These are phyloP conservation scores for Myopa testacea DNA, from an alignment of 2,888 invertebrate genomes.

Conservation along the genomic window DNA sequence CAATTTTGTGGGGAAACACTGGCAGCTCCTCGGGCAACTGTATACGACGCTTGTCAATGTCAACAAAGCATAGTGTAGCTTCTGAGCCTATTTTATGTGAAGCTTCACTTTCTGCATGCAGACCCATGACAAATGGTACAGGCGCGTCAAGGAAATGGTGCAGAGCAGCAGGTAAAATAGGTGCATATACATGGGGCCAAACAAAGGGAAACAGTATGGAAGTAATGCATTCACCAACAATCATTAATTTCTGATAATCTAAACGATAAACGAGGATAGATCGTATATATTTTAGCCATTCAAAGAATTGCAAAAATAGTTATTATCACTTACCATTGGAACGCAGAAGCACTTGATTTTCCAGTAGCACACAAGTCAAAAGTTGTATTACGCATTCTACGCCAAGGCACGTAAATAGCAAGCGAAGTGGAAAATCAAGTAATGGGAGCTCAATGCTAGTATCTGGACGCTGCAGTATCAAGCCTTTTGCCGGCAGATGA, in stretches of 20 bases:
- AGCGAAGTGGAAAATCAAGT: conserved; percentile 90
- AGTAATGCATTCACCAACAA: conserved; percentile 94
- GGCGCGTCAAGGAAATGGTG: conserved; percentile 99
- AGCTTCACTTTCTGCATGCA: conserved; percentile 74
- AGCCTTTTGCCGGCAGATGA: conserved; percentile 75
- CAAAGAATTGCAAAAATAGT: background rate
- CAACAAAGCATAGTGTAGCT: conserved; percentile 94
- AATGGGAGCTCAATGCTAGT: conserved; percentile 88
- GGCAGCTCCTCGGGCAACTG: conserved; percentile 97
- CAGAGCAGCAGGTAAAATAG: conserved; percentile 93
- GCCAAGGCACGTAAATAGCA: conserved; percentile 89
- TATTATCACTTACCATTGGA: conserved; percentile 79
- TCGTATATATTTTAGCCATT: background rate
- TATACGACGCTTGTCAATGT: conserved; percentile 92
- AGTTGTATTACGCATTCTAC: conserved; percentile 93
- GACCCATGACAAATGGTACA: conserved; percentile 98
- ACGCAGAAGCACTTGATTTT: conserved; percentile 95
- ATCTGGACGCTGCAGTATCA: conserved; percentile 81
- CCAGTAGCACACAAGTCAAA: conserved; percentile 93
- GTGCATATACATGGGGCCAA: conserved; percentile 99
- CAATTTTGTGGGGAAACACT: conserved; percentile 88
- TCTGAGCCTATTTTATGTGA: conserved; percentile 79
- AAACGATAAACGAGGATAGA: conserved; percentile 47
- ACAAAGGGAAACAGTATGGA: conserved; percentile 92
- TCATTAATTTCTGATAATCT: conserved; percentile 96